Base-by-base conservation (phyloP, 2,797 vertebrate species). In the Podarcis lilfordi region DNA sequence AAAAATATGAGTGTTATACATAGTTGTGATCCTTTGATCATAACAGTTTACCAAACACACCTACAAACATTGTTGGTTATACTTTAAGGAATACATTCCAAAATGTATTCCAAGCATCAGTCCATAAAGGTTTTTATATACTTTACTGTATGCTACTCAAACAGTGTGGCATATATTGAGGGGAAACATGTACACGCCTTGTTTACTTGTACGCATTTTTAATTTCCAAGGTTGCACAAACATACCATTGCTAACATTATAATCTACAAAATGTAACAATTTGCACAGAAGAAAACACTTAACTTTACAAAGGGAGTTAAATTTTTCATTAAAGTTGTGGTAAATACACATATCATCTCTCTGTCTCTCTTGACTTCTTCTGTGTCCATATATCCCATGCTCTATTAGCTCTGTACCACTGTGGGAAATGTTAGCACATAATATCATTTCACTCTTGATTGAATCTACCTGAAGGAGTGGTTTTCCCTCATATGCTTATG, bases 381-480 rank as follows among this genome's bases (percentile, higher is more conserved):
- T 72, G n/a, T 72, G 71, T 35, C 71, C 35, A 72, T 72, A 32
- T 23, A 35, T 35, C n/a, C 35, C 35, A 32, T 72, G 71, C n/a
- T 72, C 71, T 32, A 72, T 72, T 72, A 72, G 19, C 32, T 72
- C 35, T 72, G 71, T 19, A 72, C 71, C 19, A 72, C 19, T 5
- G 35, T 72, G 89, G 89, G 88, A 93, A 88, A 94, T 93, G 84
- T 87, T 93, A 89, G 90, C 89, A 87, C 91, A 91, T 90, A 95
- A 93, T 80, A 95, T 89, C 88, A 91, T 94, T 94, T 93, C 90
- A 91, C 94, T 95, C 71, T 86, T 93, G 91, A 95, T 92, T 93
- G 92, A 94, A 94, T 90, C 93, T 94, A 93, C 68, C 71, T 72
- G 35, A 72, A 35, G 71, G 71, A 72, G 69, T 19, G 69, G 35